Evolutionary conservation across 2,888 invertebrate genomes (phyloP).

Genomic region (Hemicrepidius hirtus): DNA sequence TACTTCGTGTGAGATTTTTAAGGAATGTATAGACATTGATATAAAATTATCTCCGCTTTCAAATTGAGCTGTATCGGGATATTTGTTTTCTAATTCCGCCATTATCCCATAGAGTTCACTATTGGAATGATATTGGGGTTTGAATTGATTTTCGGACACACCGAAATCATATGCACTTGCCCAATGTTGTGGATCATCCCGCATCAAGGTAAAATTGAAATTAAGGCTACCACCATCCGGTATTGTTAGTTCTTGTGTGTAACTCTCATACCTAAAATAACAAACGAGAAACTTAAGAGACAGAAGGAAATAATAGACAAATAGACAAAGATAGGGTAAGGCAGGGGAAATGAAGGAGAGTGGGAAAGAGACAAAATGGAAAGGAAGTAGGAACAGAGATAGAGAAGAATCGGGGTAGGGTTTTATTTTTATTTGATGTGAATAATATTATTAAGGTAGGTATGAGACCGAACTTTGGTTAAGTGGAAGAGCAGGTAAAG

Average conservation of each 20-base stretch:
- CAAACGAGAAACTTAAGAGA: not conserved
- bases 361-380: too few species aligned
- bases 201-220: conserved; percentile 86
- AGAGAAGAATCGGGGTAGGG: too few species aligned
- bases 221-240: conserved; percentile 76
- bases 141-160: conserved; percentile 79
- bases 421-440: too few species aligned
- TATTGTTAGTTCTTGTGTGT: conserved; percentile 79
- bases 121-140: conserved; percentile 79
- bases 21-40: conserved; percentile 79
- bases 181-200: conserved; percentile 89
- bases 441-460: too few species aligned
- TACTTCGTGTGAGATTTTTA: conserved; percentile 85
- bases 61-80: conserved; percentile 82
- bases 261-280: conserved; percentile 76
- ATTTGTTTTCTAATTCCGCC: conserved; percentile 80
- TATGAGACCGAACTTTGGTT: too few species aligned
- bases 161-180: conserved; percentile 87
- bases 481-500: too few species aligned
- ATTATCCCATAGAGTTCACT: conserved; percentile 79
- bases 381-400: too few species aligned
- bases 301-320: not conserved
- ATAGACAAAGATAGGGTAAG: too few species aligned
- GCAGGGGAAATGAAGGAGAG: too few species aligned
- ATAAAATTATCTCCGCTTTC: conserved; percentile 80